Base-by-base conservation (phyloP, 2,113 vertebrate species). In the Paracanthobrama guichenoti region DNA sequence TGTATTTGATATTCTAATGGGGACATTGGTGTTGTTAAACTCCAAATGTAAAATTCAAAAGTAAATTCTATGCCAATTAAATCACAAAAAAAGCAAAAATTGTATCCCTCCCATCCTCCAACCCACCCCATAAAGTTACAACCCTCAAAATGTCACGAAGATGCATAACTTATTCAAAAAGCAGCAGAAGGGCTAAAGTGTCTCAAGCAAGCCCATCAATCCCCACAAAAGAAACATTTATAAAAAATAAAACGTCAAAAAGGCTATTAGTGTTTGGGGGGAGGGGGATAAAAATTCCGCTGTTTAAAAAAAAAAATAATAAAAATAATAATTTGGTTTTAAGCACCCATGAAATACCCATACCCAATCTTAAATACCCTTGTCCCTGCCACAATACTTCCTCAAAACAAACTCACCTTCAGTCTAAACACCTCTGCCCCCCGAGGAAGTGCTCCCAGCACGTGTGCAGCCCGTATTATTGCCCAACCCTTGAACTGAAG, bases 401-500 rank as follows among this genome's bases (percentile, higher is more conserved):
- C 42, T 53, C 73, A 75, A 78, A 78, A 46, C 1, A 20, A 48
- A 75, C 24, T 50, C 72, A n/a, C 42, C 42, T 24, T 26, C n/a
- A 0, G 53, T 42, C 35, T 42, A 18, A 72, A 53, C n/a, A 39
- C 81, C 48, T 59, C 64, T 57, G 3, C n/a, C 57, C 72, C 42
- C 77, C 28, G 82, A 59, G 53, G 39, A 83, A 83, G 88, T 72
- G 81, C 79, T 84, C 42, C 89, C 86, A 88, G 88, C 86, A 24
- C 87, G 90, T 35, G 89, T 88, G 90, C 90, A 86, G 87, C 90
- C 85, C 71, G 53, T 88, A 60, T 89, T 87, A 89, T 87, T 88
- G 85, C 92, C 86, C 82, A 85, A 90, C 87, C 76, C 86, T 88
- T 79, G 84, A 88, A 79, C 87, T 92, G n/a, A 88, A 91, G 90